Evolutionary conservation across 2,113 vertebrate genomes (phyloP), one percentile per base, ranked within the genome.

Genomic region (Actinemys pallida): DNA sequence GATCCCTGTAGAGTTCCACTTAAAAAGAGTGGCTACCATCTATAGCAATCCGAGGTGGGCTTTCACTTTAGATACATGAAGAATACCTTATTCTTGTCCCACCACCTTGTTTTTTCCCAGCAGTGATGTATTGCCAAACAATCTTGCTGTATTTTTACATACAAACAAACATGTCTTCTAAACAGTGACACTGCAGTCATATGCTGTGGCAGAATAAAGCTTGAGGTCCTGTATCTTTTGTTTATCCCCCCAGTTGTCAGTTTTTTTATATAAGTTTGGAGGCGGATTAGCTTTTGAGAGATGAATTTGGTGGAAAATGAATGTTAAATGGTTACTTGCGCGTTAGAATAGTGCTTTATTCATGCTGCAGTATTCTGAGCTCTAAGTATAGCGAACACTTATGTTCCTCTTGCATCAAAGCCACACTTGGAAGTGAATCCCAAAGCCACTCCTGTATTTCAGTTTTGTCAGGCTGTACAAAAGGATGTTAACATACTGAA

Each of bases 171-270:
- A 6, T 14, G 13, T 65, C 81, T 78, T 31, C 1, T 88, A 35
- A 69, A 69, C 86, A 78, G 45, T 42, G 1, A 72, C n/a, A 39
- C 16, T 72, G n/a, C 11, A 42, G 3, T 82, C 79, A 10, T 81
- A 82, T 86, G 35, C 75, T 72, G 62, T 89, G 57, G 88, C 29
- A 72, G 80, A 52, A 93, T 88, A 31, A 84, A 83, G 62, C 52
- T 49, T 47, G 52, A 4, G 29, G 93, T 94, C 54, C 82, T 83
- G 10, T 79, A 82, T 53, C 53, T 69, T 50, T 56, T 81, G 53
- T 53, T 94, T 90, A 79, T 14, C 52, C 10, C 93, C 89, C 42
- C 3, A 0, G 0, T 35, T 0, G 0, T 45, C 59, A 59, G 59
- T 4, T 5, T 47, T 39, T 87, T 95, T 89, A 50, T 31, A 39